Evolutionary conservation across 1,140 invertebrate genomes (phyloP).

Genomic region (Zaprionus ghesquierei): DNA sequence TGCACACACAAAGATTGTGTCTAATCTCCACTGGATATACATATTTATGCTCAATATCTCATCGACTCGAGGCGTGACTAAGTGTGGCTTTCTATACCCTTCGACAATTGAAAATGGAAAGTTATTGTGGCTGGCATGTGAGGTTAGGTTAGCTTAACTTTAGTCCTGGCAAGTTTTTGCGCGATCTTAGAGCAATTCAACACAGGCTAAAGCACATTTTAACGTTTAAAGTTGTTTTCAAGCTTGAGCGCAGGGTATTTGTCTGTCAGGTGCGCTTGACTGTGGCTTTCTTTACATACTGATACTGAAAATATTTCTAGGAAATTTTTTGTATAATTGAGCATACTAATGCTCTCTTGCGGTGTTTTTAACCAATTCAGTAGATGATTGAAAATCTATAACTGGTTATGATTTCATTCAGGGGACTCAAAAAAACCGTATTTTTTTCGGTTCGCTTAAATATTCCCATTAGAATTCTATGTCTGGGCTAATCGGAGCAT

Average conservation of each 20-base stretch:
- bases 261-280: too few relatives aligned
- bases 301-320: background rate
- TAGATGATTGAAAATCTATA: background rate
- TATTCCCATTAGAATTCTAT: background rate
- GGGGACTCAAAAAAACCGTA: too few relatives aligned
- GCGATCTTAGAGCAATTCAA: too few relatives aligned
- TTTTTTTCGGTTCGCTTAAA: background rate
- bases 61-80: background rate
- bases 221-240: too few relatives aligned
- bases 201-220: too few relatives aligned
- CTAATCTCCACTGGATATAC: background rate
- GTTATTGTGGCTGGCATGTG: too few relatives aligned
- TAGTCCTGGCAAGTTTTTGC: too few relatives aligned
- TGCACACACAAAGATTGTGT: slow-evolving; percentile 10
- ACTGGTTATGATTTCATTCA: slow-evolving; percentile 8
- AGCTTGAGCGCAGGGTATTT: too few relatives aligned
- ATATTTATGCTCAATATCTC: background rate
- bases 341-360: background rate
- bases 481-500: background rate
- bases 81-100: too few relatives aligned
- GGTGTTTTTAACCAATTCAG: background rate
- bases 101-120: too few relatives aligned
- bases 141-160: too few relatives aligned
- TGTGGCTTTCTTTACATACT: too few relatives aligned
- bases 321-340: background rate